A percentile compares a stretch with the other conserved stretches of the same genome.
These are phyloP conservation scores for Enteromius paludinosus DNA, from an alignment of 2,797 vertebrate genomes.

Conservation along the genomic window DNA sequence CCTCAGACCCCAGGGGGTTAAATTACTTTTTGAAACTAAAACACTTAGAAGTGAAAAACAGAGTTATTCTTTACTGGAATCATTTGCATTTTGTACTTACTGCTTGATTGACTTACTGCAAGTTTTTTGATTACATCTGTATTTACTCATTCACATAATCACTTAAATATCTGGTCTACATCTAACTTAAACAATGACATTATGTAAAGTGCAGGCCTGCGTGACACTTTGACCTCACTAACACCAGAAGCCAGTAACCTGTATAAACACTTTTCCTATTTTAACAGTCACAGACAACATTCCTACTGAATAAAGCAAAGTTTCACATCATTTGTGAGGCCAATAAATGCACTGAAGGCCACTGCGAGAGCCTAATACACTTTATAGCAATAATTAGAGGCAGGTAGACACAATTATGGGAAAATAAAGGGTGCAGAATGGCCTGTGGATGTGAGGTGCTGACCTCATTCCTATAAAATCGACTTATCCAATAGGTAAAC, in stretches of 20 bases:
- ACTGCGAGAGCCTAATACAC: slow-evolving; percentile 65
- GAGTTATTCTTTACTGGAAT: too few relatives aligned
- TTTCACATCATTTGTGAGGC: slow-evolving; percentile 71
- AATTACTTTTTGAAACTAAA: too few relatives aligned
- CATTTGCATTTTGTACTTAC: neutral
- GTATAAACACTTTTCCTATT: slow-evolving; percentile 59
- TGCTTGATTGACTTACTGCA: slow-evolving; percentile 6
- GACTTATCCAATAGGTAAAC: slow-evolving; percentile 52
- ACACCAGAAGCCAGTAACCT: slow-evolving; percentile 29
- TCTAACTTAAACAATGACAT: slow-evolving; percentile 38
- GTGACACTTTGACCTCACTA: slow-evolving; percentile 31
- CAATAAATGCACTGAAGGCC: slow-evolving; percentile 70
- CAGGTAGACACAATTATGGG: slow-evolving; percentile 71
- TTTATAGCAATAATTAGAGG: slow-evolving; percentile 74
- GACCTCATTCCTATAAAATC: slow-evolving; percentile 67
- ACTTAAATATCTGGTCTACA: slow-evolving; percentile 5
- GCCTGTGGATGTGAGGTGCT: slow-evolving; percentile 63
- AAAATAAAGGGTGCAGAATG: slow-evolving; percentile 70
- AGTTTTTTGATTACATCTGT: neutral
- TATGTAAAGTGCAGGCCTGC: slow-evolving; percentile 3
- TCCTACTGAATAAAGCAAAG: slow-evolving; percentile 63
- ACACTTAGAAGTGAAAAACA: too few relatives aligned
- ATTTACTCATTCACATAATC: neutral
- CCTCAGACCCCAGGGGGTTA: too few relatives aligned
- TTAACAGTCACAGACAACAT: slow-evolving; percentile 63